These are phyloP conservation scores for Ormyrus thymus DNA, from an alignment of 2,888 invertebrate species.

Conservation along the genomic window DNA sequence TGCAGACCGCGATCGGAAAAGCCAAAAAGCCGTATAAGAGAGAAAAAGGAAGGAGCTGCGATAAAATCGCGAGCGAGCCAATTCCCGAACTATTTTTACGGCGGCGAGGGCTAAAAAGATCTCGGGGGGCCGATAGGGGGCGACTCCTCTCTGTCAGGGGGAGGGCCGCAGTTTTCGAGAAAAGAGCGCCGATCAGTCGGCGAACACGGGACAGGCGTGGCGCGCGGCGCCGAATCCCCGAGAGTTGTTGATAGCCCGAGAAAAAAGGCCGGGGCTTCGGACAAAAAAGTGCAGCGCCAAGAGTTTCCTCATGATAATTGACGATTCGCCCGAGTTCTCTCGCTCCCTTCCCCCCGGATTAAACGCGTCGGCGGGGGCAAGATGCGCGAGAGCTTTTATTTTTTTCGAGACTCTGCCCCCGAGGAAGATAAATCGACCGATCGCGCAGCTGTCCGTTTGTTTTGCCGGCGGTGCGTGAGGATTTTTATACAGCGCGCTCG, in stretches of 20 bases:
- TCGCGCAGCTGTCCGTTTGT: slow-evolving; percentile 3
- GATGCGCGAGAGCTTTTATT: no score
- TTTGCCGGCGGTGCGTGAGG: not conserved
- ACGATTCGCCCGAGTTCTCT: slow-evolving; percentile 18
- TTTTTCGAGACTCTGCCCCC: no score
- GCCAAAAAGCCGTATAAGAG: not conserved
- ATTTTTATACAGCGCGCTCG: slow-evolving; percentile 15
- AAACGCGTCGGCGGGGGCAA: no score
- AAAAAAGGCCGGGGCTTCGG: not conserved
- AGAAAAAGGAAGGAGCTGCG: slow-evolving; percentile 22
- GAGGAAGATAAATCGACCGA: slow-evolving; percentile 30
- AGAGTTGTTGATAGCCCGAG: slow-evolving; percentile 60
- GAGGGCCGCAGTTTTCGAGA: slow-evolving; percentile 38
- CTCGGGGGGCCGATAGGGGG: not conserved
- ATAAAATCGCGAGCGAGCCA: slow-evolving; percentile 48
- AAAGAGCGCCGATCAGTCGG: slow-evolving; percentile 62
- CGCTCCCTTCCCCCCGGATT: not conserved
- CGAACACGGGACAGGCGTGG: slow-evolving; percentile 71
- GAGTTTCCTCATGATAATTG: slow-evolving; percentile 46
- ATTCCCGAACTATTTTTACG: slow-evolving; percentile 57
- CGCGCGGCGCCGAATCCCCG: slow-evolving; percentile 63
- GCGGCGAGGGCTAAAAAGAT: no score
- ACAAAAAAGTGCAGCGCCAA: slow-evolving; percentile 34
- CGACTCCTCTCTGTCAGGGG: slow-evolving; percentile 8
- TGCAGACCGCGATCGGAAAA: not conserved